These are phyloP conservation scores for Enteromius viviparus DNA, from an alignment of 2,797 vertebrate genomes.

Conservation along the genomic window DNA sequence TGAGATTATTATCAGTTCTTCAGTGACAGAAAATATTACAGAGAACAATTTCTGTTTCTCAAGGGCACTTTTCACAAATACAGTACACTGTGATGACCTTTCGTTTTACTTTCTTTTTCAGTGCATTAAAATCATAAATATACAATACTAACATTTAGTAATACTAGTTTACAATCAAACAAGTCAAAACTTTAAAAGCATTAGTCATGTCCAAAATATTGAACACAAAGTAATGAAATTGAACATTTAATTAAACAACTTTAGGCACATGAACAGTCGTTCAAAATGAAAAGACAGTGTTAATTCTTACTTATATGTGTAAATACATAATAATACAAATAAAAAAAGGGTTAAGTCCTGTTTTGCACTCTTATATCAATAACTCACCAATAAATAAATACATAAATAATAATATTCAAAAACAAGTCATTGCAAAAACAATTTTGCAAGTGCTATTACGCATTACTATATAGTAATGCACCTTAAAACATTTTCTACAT, in stretches of 20 bases:
- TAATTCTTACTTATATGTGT: not conserved
- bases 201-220: not conserved
- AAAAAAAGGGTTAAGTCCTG: no score
- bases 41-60: not conserved
- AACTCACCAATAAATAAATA: not conserved
- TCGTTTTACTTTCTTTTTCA: not conserved
- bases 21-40: not conserved
- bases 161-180: not conserved
- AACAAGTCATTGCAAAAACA: not conserved
- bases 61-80: constrained; percentile 7
- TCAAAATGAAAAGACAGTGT: not conserved
- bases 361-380: not conserved
- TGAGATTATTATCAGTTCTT: not conserved
- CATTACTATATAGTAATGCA: not conserved
- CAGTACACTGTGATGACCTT: not conserved
- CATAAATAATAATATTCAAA: not conserved
- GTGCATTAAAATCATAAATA: not conserved
- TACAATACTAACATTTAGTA: not conserved
- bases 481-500: not conserved
- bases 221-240: not conserved
- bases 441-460: not conserved
- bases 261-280: not conserved
- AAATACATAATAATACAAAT: not conserved
- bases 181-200: not conserved
- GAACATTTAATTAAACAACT: not conserved